Evolutionary conservation across 1,140 invertebrate species (phyloP), one percentile per base, ranked within the genome.

Genomic region (Metopolophium dirhodum): DNA sequence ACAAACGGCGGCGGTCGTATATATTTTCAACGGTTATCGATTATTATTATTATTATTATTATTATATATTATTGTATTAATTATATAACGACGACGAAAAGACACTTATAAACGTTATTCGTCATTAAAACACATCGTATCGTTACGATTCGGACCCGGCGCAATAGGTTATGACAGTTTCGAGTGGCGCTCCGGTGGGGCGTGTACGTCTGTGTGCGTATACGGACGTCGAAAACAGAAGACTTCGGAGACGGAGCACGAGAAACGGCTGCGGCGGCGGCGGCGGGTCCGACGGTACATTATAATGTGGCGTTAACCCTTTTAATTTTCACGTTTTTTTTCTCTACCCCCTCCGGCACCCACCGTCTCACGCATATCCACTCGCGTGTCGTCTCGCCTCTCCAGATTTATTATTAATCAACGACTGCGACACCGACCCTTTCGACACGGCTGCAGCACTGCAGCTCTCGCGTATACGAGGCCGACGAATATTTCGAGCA

Each of bases 261-360:
- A 77, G 49, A 37, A 45, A 57, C 35, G 45, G 77, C 61, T 30
- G 23, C 90, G 37, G 49, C 35, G 45, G 77, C 61, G 18, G 23
- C 90, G 37, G 49, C 86, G 87, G 51, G 14, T 49, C 8, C n/a
- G 20, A 54, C 47, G 7, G 49, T 45, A 86, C 23, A 41, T 77
- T 68, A 68, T 45, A 47, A 41, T 41, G 88, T 26, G 9, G 41
- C 35, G 49, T n/a, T 93, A 93, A 93, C 91, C 91, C 91, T 93
- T 93, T 93, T 93, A 93, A 93, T 93, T 85, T 93, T 83, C 49
- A 93, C 91, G 68, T 83, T 86, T 85, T 54, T 93, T 82, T 93
- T 85, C 22, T 49, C 22, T 49, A 14, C 26, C 83, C 47, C n/a
- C 18, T 35, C 61, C 30, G 61, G 11, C 89, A 37, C 49, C 14